Evolutionary conservation across 1,140 invertebrate species (phyloP).

Genomic region (Anoplolepis gracilipes): DNA sequence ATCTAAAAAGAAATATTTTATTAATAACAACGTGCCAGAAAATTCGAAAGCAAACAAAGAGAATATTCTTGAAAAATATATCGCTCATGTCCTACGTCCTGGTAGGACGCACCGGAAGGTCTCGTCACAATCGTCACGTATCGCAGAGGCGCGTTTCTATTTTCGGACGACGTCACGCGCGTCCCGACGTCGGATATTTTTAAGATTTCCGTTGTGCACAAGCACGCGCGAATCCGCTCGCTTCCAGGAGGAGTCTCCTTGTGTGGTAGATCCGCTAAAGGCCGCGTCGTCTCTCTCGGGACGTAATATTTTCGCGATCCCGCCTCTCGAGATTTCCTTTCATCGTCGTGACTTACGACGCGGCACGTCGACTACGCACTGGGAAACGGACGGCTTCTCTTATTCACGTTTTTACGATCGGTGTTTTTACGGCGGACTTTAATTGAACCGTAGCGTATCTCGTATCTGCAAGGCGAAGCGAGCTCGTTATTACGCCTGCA

Average conservation of each 20-base stretch:
- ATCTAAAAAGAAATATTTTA: not conserved
- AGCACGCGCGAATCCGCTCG: slow-evolving; percentile 16
- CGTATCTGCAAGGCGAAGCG: not conserved
- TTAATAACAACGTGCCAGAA: not conserved
- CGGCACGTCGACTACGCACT: not conserved
- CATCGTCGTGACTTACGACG: slow-evolving; percentile 44
- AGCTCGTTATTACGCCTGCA: slow-evolving; percentile 50
- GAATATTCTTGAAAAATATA: not conserved
- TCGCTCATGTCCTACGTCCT: slow-evolving; percentile 48
- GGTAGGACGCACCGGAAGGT: not conserved
- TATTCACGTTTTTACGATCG: slow-evolving; percentile 49
- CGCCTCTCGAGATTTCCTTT: slow-evolving; percentile 48
- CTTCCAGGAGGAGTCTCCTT: slow-evolving; percentile 28
- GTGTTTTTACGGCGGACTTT: not conserved
- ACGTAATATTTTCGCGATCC: slow-evolving; percentile 62
- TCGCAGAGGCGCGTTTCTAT: slow-evolving; percentile 36
- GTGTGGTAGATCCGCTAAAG: slow-evolving; percentile 22
- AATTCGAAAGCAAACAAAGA: not conserved
- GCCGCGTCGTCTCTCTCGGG: slow-evolving; percentile 15
- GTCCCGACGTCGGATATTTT: slow-evolving; percentile 66
- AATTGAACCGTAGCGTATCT: slow-evolving; percentile 48
- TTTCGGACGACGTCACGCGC: slow-evolving; percentile 33
- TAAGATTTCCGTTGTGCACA: slow-evolving; percentile 52
- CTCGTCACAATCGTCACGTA: slow-evolving; percentile 8
- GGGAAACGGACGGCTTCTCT: slow-evolving; percentile 42